Evolutionary conservation across 2,797 vertebrate genomes (phyloP), one percentile per base, ranked within the genome.

Genomic region (Gymnoscopelus braueri): DNA sequence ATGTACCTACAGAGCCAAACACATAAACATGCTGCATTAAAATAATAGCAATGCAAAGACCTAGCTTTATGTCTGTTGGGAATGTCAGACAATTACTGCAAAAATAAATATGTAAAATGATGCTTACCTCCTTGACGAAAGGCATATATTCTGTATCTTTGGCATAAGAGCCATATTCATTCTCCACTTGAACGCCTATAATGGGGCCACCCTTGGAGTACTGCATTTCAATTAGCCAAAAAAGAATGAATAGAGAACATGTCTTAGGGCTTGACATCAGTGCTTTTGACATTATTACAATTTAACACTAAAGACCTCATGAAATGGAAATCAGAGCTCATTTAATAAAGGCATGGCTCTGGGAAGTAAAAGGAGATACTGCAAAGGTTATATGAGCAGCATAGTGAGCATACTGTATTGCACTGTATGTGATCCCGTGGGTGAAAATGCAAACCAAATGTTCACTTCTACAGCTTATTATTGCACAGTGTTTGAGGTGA

Each of bases 161-260:
- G 67, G 93, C 92, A 12, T 96, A 96, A 60, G 95, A 94, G 3
- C 97, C 96, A 0, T 98, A 98, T 60, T 98, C 97, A 56, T 98
- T 98, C 90, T 98, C 96, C 76, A 98, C 96, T 84, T 98, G 96
- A 80, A 98, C 85, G 0, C 96, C 96, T 29, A 98, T 97, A 85
- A 98, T 94, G 63, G 96, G 96, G 0, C 96, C 96, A 44, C 96
- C 96, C 3, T 80, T 90, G 69, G 89, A 85, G 74, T 87, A 87
- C 89, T 89, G 75, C 1, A 2, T 49, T 79, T 73, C 39, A 68
- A 83, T 80, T 55, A 81, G 23, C 23, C 63, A 83, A 49, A 24
- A 53, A 59, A 19, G 19, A 19, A 60, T 63, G n/a, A 82, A 77
- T 8, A 74, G 24, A 79, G 23, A 54, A 78, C 39, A 77, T 39